A percentile compares a stretch with the other conserved stretches of the same genome.
phyloP scores from a whole-genome alignment of 2,797 vertebrate genomes.

The Alectoris magna region DNA sequence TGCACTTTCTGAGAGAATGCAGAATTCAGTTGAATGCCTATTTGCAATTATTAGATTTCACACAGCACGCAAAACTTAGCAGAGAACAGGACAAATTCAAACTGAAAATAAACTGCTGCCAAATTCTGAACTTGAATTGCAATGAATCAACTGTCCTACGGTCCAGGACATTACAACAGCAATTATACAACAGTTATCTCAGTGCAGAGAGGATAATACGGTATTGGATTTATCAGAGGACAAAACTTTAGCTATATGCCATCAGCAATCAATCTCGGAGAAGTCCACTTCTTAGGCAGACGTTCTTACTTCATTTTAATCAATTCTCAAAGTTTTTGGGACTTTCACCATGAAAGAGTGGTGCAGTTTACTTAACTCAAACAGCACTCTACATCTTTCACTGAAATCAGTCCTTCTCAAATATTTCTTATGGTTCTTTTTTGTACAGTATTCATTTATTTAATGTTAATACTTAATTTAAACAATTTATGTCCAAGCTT shows the following conservation, averaged over 20 bases:
- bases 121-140: not conserved
- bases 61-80: not conserved
- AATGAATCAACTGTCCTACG: not conserved
- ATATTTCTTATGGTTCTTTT: not conserved
- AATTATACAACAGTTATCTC: not conserved
- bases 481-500: not conserved
- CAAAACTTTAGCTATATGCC: not conserved
- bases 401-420: not conserved
- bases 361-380: no score
- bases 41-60: not conserved
- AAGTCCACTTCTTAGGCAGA: not conserved
- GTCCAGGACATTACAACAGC: accelerated
- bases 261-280: not conserved
- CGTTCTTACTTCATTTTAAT: not conserved
- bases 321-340: not conserved
- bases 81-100: not conserved
- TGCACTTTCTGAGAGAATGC: not conserved
- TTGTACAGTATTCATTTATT: not conserved
- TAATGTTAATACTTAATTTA: not conserved
- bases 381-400: not conserved
- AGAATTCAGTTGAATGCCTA: not conserved
- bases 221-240: not conserved
- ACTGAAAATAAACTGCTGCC: not conserved
- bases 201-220: not conserved
- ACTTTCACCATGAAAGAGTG: not conserved